Conservation (phyloP, 2,888 invertebrate species). For the Ophioninae sp. region DNA sequence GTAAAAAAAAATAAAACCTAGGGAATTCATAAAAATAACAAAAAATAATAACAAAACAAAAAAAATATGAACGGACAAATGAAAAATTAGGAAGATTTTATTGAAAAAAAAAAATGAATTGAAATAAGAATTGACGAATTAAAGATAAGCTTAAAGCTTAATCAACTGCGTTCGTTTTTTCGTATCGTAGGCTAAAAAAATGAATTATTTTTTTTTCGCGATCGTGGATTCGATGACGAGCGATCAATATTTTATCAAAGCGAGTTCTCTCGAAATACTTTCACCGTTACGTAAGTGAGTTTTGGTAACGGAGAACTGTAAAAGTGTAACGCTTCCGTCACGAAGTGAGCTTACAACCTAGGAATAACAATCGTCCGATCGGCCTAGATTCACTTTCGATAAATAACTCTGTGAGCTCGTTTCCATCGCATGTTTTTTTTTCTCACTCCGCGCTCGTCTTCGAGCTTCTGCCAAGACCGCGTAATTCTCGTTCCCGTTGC, state of each 20-base stretch:
- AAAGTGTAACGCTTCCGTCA: conserved; percentile 77
- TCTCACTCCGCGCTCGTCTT: background rate
- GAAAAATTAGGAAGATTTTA: too few species aligned
- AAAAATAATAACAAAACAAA: too few species aligned
- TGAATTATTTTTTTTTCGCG: conserved; percentile 1
- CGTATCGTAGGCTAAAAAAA: too few species aligned
- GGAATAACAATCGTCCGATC: conserved; percentile 66
- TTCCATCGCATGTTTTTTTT: conserved; percentile 18
- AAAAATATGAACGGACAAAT: too few species aligned
- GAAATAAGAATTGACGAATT: too few species aligned
- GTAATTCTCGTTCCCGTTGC: conserved; percentile 22
- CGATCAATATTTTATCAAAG: conserved; percentile 70
- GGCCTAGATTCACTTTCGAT: conserved; percentile 62
- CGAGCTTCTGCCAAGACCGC: conserved; percentile 35
- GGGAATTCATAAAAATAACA: too few species aligned
- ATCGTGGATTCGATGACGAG: background rate
- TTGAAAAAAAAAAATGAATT: too few species aligned
- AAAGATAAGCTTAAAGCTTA: too few species aligned
- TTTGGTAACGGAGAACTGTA: conserved; percentile 66
- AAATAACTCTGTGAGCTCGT: conserved; percentile 53
- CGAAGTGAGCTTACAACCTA: conserved; percentile 56
- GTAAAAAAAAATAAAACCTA: too few species aligned
- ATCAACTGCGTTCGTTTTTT: too few species aligned
- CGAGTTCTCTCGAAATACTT: conserved; percentile 66
- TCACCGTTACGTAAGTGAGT: conserved; percentile 74